These are phyloP conservation scores for Thaumatotibia leucotreta DNA, from an alignment of 1,140 invertebrate genomes.

Conservation along the genomic window DNA sequence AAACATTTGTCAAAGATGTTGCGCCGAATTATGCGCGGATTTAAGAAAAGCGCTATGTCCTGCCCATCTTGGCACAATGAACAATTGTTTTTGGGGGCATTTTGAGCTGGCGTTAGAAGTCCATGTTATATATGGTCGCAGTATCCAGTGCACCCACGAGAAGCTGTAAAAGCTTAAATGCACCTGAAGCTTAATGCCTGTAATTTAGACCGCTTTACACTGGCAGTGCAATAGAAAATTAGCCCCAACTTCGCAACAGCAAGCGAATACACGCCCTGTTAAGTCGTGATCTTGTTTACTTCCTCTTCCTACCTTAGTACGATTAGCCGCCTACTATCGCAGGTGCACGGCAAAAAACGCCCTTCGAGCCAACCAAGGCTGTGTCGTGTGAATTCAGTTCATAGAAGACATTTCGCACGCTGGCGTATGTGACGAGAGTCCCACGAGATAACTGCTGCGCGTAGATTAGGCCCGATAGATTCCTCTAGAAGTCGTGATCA, in stretches of 20 bases:
- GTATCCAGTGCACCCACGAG: no score
- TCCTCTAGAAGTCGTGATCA: no score
- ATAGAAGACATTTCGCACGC: constrained; percentile 3
- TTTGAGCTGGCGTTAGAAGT: no score
- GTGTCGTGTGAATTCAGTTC: constrained; percentile 6
- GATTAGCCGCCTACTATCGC: constrained; percentile 13
- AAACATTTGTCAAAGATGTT: no score
- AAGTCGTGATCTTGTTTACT: constrained; percentile 24
- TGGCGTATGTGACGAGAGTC: background rate
- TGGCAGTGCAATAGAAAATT: background rate
- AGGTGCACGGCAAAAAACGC: constrained; percentile 14
- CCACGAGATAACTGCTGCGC: constrained; percentile 8
- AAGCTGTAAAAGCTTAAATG: no score
- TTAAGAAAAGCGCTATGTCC: no score
- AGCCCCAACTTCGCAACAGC: background rate
- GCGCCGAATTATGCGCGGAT: no score
- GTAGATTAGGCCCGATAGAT: background rate
- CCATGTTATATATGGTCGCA: no score
- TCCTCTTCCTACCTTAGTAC: constrained; percentile 27
- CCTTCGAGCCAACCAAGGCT: constrained; percentile 4
- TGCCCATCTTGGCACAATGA: no score
- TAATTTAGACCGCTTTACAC: background rate
- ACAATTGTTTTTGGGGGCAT: no score
- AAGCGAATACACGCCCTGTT: background rate
- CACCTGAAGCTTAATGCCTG: no score